Conservation (phyloP, 2,113 vertebrate genomes). For the Bucco capensis region DNA sequence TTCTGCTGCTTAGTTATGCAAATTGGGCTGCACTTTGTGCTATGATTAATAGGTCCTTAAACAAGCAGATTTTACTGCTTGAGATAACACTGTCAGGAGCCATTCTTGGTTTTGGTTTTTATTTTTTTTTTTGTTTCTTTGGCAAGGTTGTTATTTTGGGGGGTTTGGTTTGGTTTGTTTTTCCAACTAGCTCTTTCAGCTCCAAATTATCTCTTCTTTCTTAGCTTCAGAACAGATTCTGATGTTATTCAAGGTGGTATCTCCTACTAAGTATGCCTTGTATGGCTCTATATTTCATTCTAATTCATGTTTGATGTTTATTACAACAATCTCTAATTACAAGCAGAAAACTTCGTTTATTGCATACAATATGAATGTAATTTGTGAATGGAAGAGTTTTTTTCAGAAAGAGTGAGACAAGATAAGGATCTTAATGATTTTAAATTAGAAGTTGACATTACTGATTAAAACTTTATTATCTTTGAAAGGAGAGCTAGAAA, state of each 20-base stretch:
- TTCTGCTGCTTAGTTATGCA: conserved; percentile 9
- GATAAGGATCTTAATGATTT: not conserved
- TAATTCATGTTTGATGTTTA: conserved; percentile 43
- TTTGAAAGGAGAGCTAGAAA: not conserved
- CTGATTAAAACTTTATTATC: not conserved
- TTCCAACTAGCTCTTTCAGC: not conserved
- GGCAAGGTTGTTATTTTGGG: too few relatives aligned
- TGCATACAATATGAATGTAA: not conserved
- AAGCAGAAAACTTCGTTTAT: not conserved
- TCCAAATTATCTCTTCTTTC: not conserved
- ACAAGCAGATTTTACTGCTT: not conserved
- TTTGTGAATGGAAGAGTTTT: not conserved
- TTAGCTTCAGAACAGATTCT: not conserved
- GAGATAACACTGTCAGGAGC: not conserved
- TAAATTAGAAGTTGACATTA: not conserved
- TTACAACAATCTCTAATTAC: conserved; percentile 10
- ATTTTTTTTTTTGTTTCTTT: not conserved
- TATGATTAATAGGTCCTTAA: conserved; percentile 28
- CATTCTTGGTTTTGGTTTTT: not conserved
- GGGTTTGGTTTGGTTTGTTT: not conserved
- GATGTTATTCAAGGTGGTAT: not conserved
- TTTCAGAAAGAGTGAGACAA: not conserved
- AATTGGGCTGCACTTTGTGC: not conserved
- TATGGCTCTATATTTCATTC: conserved; percentile 11
- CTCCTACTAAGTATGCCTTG: not conserved